Evolutionary conservation across 1,140 invertebrate genomes (phyloP), one percentile per base, ranked within the genome.

Genomic region (Myzus persicae): DNA sequence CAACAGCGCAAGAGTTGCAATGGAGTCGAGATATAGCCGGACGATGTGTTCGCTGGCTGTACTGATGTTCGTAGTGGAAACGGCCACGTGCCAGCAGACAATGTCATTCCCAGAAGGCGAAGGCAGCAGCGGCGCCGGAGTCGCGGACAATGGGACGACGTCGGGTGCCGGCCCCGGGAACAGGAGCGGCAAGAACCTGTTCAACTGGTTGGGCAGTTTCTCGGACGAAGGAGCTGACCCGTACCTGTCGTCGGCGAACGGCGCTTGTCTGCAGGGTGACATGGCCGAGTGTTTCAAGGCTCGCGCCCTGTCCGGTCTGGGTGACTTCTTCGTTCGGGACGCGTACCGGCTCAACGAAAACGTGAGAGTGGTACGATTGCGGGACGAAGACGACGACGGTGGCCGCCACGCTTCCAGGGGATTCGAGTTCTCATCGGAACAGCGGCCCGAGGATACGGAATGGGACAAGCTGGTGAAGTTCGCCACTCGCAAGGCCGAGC

Each of bases 251-350:
- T 96, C 96, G 94, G 96, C 96, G 1, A 97, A 97, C 87, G 95
- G 96, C 93, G 96, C 96, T 91, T 98, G 97, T 94, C 94, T 97
- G 76, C 96, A 96, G 94, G 97, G 97, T 2, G 97, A 98, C 94
- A 95, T 98, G 3, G 97, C 97, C 4, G 97, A 98, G 94, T 98
- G 97, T 94, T 98, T 98, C 94, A 98, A 98, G 94, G 97, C 97
- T 0, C 96, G 97, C 94, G 97, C 97, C 0, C 94, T 98, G 8
- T 96, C 96, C 93, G 97, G 96, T 0, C 96, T 98, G 90, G 96
- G 97, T 84, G 97, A 97, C 54, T 97, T 98, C 94, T 98, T 98
- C 94, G 96, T 96, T 94, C 96, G 96, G 94, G 96, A 94, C 38
- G 51, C 94, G 51, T 96, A 96, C 94, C 94, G 96, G 54, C 94